Percentiles rank a stretch among this genome's conserved stretches.
phyloP scores from a whole-genome alignment of 2,113 vertebrate genomes.

The Paedocypris sp. region DNA sequence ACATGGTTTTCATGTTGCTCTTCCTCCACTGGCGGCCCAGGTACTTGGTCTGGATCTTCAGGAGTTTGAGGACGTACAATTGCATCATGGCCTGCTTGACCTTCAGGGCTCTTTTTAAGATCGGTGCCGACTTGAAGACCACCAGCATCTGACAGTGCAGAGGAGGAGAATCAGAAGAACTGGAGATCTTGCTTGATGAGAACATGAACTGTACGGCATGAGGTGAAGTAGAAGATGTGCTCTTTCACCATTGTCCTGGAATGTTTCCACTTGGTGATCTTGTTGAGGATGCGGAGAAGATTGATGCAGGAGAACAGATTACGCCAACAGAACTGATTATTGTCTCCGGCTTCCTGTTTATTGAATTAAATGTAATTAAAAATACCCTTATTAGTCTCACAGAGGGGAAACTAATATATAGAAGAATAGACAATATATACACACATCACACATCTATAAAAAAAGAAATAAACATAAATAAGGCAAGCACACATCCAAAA shows the following conservation, averaged over 20 bases:
- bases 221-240: not conserved
- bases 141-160: constrained; percentile 87
- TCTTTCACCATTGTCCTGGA: constrained; percentile 87
- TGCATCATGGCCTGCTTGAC: constrained; percentile 98
- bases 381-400: too few species aligned
- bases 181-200: too few species aligned
- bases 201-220: too few species aligned
- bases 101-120: constrained; percentile 89
- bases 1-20: constrained; percentile 88
- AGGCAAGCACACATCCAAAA: too few species aligned
- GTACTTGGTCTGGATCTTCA: constrained; percentile 80
- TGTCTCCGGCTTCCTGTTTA: constrained; percentile 83
- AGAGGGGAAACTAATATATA: too few species aligned
- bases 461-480: too few species aligned
- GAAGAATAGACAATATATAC: too few species aligned
- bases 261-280: constrained; percentile 98
- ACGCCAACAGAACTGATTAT: constrained; percentile 92
- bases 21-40: constrained; percentile 73
- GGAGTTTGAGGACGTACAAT: constrained; percentile 82
- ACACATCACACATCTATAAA: too few species aligned
- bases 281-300: constrained; percentile 85
- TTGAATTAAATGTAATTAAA: too few species aligned
- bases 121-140: constrained; percentile 94
- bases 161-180: not conserved
- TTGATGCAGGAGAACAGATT: constrained; percentile 97